Evolutionary conservation across 2,113 vertebrate genomes (phyloP).

Genomic region (Furnarius figulus): DNA sequence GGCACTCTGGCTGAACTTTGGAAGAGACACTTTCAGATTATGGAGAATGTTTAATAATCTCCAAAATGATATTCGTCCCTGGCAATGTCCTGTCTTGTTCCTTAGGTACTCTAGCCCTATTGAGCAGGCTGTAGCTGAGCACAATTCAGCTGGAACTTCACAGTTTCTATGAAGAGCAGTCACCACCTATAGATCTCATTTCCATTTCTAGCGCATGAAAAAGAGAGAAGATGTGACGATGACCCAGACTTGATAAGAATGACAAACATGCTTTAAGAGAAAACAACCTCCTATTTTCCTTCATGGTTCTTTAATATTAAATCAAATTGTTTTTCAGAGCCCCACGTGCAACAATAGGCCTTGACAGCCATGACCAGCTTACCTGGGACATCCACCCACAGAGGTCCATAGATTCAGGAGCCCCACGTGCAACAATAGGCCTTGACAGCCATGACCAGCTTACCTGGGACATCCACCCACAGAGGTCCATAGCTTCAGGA

Average conservation of each 20-base stretch:
- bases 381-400: neutral
- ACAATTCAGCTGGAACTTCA: neutral
- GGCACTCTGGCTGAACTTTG: neutral
- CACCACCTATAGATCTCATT: neutral
- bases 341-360: neutral
- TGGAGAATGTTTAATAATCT: neutral
- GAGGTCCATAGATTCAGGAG: neutral
- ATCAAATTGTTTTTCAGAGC: neutral
- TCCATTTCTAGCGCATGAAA: neutral
- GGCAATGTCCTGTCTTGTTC: neutral
- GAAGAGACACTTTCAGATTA: neutral
- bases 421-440: neutral
- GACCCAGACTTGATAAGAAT: neutral
- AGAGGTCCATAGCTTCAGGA: neutral
- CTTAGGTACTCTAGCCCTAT: neutral
- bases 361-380: neutral
- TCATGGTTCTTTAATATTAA: neutral
- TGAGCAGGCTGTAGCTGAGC: neutral
- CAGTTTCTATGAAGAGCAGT: neutral
- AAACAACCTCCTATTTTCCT: rapidly evolving
- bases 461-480: neutral
- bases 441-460: neutral
- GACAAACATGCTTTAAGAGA: neutral
- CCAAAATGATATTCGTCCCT: neutral
- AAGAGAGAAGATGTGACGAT: neutral